These are phyloP conservation scores for Hipparchia semele DNA, from an alignment of 2,888 invertebrate genomes.

Conservation along the genomic window DNA sequence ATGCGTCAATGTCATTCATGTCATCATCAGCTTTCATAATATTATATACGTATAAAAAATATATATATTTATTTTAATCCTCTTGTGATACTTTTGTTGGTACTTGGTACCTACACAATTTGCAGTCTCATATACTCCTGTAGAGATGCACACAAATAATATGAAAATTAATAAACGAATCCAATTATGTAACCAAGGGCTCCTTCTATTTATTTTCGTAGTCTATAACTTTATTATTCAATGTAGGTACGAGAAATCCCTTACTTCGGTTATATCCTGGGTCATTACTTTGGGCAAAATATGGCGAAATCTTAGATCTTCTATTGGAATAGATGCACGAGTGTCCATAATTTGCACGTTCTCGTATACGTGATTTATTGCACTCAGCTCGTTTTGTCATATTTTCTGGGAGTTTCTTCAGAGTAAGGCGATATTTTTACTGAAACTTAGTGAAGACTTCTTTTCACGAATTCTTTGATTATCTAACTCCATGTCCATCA, in stretches of 20 bases:
- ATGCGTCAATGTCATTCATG: too few species aligned
- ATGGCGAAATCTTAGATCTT: neutral
- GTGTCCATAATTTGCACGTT: constrained; percentile 11
- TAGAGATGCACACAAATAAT: too few species aligned
- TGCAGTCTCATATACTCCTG: too few species aligned
- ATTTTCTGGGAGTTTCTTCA: neutral
- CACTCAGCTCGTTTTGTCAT: neutral
- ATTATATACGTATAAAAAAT: too few species aligned
- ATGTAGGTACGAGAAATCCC: neutral
- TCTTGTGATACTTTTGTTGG: too few species aligned
- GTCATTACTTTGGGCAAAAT: constrained; percentile 6
- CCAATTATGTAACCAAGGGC: neutral
- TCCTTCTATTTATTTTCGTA: neutral
- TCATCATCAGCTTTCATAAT: too few species aligned
- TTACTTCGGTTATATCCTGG: neutral
- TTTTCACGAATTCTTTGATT: neutral
- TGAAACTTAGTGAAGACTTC: neutral
- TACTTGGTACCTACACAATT: too few species aligned
- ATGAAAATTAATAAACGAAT: neutral
- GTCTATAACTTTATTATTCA: neutral
- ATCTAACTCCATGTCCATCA: neutral
- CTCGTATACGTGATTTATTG: constrained; percentile 4
- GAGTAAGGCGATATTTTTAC: neutral
- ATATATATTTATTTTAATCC: too few species aligned
- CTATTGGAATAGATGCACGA: constrained; percentile 9